A percentile compares a stretch with the other conserved stretches of the same genome.
Conservation (phyloP, 1,140 invertebrate species). For the Cydia splendana region DNA sequence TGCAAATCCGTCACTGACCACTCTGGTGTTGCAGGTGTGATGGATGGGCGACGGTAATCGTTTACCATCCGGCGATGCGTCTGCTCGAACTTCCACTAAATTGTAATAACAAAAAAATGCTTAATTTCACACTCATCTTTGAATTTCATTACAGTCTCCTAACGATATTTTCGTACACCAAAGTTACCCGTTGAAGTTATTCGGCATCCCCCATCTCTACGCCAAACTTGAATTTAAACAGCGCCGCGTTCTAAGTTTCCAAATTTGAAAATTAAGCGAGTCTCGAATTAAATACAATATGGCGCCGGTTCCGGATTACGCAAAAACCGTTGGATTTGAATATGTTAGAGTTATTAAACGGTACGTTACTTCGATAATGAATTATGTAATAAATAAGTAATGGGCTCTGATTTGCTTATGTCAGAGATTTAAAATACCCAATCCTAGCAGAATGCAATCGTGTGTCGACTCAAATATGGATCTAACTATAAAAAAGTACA, state of each 20-base stretch:
- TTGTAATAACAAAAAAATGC: too few species aligned
- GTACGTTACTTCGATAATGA: neutral
- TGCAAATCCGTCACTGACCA: too few species aligned
- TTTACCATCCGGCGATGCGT: too few species aligned
- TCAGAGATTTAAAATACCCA: too few species aligned
- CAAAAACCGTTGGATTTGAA: slow-evolving; percentile 32
- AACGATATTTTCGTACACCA: neutral
- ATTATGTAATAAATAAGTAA: neutral
- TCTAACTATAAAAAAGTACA: too few species aligned
- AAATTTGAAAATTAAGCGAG: slow-evolving; percentile 76
- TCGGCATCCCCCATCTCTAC: slow-evolving; percentile 41
- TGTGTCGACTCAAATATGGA: too few species aligned
- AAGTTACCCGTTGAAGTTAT: neutral
- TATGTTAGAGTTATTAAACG: neutral
- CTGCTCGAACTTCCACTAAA: too few species aligned
- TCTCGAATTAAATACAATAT: slow-evolving; percentile 76
- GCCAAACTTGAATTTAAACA: slow-evolving; percentile 70
- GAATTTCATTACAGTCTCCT: neutral
- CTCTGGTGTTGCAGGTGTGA: too few species aligned
- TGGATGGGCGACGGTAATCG: too few species aligned
- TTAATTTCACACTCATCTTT: too few species aligned
- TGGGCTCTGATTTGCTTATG: too few species aligned
- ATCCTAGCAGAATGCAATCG: too few species aligned
- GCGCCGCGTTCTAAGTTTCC: slow-evolving; percentile 68
- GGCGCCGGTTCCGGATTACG: slow-evolving; percentile 45